Evolutionary conservation across 2,888 invertebrate genomes (phyloP), one percentile per base, ranked within the genome.

Genomic region (Drosophila suboccidentalis): DNA sequence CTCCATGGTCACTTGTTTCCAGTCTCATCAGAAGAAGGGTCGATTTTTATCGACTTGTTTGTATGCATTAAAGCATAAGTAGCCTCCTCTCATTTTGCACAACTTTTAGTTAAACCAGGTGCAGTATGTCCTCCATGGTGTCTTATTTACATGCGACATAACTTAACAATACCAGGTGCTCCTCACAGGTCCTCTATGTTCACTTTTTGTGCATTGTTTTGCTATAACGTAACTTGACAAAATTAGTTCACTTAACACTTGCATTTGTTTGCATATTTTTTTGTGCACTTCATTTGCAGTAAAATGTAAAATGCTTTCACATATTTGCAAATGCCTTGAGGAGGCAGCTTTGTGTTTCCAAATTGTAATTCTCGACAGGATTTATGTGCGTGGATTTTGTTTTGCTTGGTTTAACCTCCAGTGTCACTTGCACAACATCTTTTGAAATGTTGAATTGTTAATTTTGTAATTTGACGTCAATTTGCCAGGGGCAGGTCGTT

Each of bases 391-490:
- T 36, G 8, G 26, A 13, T 44, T 22, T 10, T 6, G 65, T 19
- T n/a, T n/a, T 9, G 13, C 13, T 57, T 53, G 39, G 29, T 32
- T 49, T 41, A 26, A 51, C 15, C 39, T 69, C 4, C 29, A 53
- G 34, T 51, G 75, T 61, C 75, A 69, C 9, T 47, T 49, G 71
- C 62, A 62, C 17, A 26, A 17, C 34, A 54, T 34, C 59, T 55
- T n/a, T 57, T 61, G 54, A 59, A 64, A 39, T 63, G 53, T 50
- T 54, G 17, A 36, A 46, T 39, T 64, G 71, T 64, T 76, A 43
- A 76, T 55, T 76, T n/a, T 58, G 50, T 8, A 29, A 29, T 44
- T 43, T 60, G 73, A 54, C 75, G 62, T 17, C 41, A 43, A 36
- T 54, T 54, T 53, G 62, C 73, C 58, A 47, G 29, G 6, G 71